Evolutionary conservation across 2,888 invertebrate species (phyloP).

Genomic region (Parelbella ahira): DNA sequence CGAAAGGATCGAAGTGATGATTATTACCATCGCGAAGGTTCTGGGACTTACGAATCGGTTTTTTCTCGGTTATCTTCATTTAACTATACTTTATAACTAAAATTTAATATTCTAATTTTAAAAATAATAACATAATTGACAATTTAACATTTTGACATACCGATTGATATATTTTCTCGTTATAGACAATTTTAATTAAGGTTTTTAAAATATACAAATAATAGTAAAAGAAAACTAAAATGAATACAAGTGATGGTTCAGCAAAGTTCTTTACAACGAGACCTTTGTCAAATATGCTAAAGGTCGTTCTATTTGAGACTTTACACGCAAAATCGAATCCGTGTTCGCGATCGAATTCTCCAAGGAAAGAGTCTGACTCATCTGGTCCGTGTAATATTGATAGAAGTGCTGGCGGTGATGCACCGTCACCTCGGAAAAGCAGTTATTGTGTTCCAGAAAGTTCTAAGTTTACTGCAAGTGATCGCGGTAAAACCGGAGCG

Average conservation of each 20-base stretch:
- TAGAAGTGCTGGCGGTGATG: slow-evolving; percentile 41
- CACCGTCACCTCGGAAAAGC: slow-evolving; percentile 36
- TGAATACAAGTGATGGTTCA: slow-evolving; percentile 32
- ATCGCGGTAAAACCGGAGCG: slow-evolving; percentile 70
- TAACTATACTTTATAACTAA: too few relatives aligned
- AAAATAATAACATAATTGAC: too few relatives aligned
- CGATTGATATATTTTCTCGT: too few relatives aligned
- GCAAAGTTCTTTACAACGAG: slow-evolving; percentile 37
- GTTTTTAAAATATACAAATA: too few relatives aligned
- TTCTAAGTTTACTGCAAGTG: slow-evolving; percentile 39
- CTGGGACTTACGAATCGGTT: too few relatives aligned
- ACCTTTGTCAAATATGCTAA: slow-evolving; percentile 50
- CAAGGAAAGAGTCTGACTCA: slow-evolving; percentile 34
- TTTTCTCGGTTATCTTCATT: too few relatives aligned
- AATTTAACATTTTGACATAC: too few relatives aligned
- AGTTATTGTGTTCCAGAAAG: slow-evolving; percentile 36
- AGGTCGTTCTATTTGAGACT: slow-evolving; percentile 50
- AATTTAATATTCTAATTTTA: too few relatives aligned
- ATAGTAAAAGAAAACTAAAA: slow-evolving; percentile 14
- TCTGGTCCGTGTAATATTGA: slow-evolving; percentile 26
- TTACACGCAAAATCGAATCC: slow-evolving; percentile 55
- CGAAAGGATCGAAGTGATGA: too few relatives aligned
- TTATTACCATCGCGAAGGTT: too few relatives aligned
- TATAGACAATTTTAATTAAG: too few relatives aligned
- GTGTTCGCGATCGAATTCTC: slow-evolving; percentile 39